Conservation (phyloP, 2,888 invertebrate species). For the Zaprionus obscuricornis region DNA sequence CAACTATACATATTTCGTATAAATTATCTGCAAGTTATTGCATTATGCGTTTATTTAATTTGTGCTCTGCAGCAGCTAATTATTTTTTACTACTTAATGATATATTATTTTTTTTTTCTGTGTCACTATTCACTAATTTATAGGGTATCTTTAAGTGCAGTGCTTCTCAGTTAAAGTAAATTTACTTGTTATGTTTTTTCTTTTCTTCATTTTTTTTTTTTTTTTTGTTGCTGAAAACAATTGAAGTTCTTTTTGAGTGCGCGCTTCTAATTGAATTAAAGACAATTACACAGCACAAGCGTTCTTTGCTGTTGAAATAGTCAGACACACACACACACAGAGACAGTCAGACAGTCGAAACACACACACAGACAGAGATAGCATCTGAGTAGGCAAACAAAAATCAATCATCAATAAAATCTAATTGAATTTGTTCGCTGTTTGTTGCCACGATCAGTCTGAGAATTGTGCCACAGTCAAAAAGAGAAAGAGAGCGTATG, state of each 20-base stretch:
- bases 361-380: slow-evolving; percentile 8
- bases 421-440: slow-evolving; percentile 71
- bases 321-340: slow-evolving; percentile 4
- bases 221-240: too few species aligned
- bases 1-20: too few species aligned
- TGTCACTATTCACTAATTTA: too few species aligned
- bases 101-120: too few species aligned
- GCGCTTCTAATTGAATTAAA: slow-evolving; percentile 67
- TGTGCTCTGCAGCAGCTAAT: too few species aligned
- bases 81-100: too few species aligned
- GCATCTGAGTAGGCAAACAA: slow-evolving; percentile 21
- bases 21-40: too few species aligned
- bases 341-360: neutral
- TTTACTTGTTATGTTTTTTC: too few species aligned
- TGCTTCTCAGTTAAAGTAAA: too few species aligned
- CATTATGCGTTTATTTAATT: too few species aligned
- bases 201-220: too few species aligned
- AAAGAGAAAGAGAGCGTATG: neutral
- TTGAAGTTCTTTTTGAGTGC: slow-evolving; percentile 48
- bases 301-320: slow-evolving; percentile 7
- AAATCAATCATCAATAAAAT: slow-evolving; percentile 78
- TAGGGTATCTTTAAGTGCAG: too few species aligned
- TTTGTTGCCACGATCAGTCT: slow-evolving; percentile 41
- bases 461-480: slow-evolving; percentile 27
- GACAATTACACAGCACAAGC: slow-evolving; percentile 55